These are phyloP conservation scores for Nibea coibor DNA, from an alignment of 2,113 vertebrate species.

Conservation along the genomic window DNA sequence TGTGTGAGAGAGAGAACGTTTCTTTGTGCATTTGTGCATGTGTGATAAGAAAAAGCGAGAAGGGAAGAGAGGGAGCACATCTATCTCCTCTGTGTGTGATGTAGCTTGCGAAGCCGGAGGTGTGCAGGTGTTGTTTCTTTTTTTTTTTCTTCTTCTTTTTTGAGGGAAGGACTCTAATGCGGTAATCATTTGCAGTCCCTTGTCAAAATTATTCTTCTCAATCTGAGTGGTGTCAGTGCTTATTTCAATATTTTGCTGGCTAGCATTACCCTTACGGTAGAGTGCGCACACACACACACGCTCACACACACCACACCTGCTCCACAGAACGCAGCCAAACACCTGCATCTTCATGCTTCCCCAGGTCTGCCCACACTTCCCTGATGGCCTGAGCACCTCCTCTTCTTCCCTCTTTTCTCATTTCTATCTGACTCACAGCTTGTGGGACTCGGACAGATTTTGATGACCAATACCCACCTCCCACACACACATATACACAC, in stretches of 20 bases:
- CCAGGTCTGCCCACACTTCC: slow-evolving; percentile 68
- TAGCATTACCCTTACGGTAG: slow-evolving; percentile 39
- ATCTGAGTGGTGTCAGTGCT: slow-evolving; percentile 66
- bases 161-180: slow-evolving; percentile 68
- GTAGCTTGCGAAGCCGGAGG: slow-evolving; percentile 47
- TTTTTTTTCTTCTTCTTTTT: slow-evolving; percentile 62
- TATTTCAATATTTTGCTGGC: slow-evolving; percentile 73
- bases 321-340: slow-evolving; percentile 71
- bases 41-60: slow-evolving; percentile 13
- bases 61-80: slow-evolving; percentile 17
- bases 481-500: slow-evolving; percentile 17
- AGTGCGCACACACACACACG: slow-evolving; percentile 26
- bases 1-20: neutral
- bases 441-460: slow-evolving; percentile 69
- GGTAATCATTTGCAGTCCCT: slow-evolving; percentile 77
- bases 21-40: slow-evolving; percentile 31
- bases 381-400: slow-evolving; percentile 50
- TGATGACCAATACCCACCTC: slow-evolving; percentile 71
- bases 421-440: slow-evolving; percentile 75
- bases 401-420: slow-evolving; percentile 65
- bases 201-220: slow-evolving; percentile 75
- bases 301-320: slow-evolving; percentile 70
- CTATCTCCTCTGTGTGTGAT: slow-evolving; percentile 50
- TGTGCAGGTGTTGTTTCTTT: slow-evolving; percentile 78
- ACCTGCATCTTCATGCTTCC: slow-evolving; percentile 79